A percentile compares a stretch with the other conserved stretches of the same genome.
phyloP scores from a whole-genome alignment of 2,797 vertebrate genomes.

The Forpus xanthops region DNA sequence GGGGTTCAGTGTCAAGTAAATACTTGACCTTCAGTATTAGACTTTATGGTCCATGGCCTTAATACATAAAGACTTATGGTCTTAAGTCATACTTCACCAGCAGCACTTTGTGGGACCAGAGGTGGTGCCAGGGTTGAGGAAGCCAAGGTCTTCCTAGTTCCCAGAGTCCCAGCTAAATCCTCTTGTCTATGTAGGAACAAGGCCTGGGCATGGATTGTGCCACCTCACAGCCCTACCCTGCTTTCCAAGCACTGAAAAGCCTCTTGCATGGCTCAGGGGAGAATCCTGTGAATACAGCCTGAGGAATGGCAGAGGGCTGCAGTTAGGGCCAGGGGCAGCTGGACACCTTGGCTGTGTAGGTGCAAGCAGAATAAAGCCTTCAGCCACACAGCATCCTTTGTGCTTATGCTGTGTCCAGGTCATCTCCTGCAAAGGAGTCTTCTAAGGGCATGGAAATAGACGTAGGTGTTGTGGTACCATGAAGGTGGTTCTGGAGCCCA shows the following conservation, averaged over 20 bases:
- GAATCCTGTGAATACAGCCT: not conserved
- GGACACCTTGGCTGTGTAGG: rapidly evolving
- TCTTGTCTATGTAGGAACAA: not conserved
- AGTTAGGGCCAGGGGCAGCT: not conserved
- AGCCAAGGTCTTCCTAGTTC: not conserved
- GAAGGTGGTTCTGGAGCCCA: not conserved
- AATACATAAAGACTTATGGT: not conserved
- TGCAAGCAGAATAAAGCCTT: not conserved
- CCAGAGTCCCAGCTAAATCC: not conserved
- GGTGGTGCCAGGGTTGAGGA: not conserved
- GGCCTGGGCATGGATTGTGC: not conserved
- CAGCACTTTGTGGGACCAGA: not conserved
- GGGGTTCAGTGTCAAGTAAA: not conserved
- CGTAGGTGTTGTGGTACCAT: not conserved
- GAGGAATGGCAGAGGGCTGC: not conserved
- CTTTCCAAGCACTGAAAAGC: not conserved
- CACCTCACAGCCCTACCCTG: not conserved
- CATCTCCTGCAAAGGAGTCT: not conserved
- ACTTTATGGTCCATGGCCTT: not conserved
- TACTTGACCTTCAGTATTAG: not conserved
- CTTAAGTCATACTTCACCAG: not conserved
- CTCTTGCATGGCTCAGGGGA: not conserved
- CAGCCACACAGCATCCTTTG: not conserved
- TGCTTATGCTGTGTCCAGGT: not conserved
- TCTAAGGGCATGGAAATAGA: not conserved